Percentiles rank a stretch among this genome's conserved stretches.
Conservation (phyloP, 2,113 vertebrate species). For the Malurus cyaneus region DNA sequence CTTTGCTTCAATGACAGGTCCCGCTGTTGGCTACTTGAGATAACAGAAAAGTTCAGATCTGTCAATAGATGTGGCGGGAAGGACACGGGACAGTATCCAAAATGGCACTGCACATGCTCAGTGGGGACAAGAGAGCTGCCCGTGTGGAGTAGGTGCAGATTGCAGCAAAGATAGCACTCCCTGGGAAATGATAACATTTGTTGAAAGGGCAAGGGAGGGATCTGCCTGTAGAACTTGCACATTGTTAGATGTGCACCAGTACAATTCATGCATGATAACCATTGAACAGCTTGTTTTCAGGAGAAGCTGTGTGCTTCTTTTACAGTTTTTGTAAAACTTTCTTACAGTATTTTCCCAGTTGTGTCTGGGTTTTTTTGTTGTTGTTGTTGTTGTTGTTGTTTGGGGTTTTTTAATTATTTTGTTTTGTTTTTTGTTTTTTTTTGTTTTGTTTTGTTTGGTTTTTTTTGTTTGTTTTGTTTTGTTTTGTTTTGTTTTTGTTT, state of each 20-base stretch:
- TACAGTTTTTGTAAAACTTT: neutral
- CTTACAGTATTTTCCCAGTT: neutral
- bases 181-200: conserved; percentile 25
- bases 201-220: conserved; percentile 30
- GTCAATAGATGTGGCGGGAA: neutral
- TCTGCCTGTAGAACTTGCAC: neutral
- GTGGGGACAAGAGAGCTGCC: neutral
- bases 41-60: conserved; percentile 49
- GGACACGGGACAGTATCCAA: neutral
- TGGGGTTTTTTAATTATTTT: too few relatives aligned
- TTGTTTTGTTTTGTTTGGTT: too few relatives aligned
- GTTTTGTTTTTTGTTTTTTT: neutral
- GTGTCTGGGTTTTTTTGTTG: neutral
- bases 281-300: neutral
- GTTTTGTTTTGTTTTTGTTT: neutral
- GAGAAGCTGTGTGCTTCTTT: neutral
- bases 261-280: neutral
- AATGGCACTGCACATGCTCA: conserved; percentile 29
- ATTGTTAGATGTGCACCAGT: neutral
- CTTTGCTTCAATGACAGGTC: conserved; percentile 41
- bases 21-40: conserved; percentile 61
- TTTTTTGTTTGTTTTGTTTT: neutral
- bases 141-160: neutral
- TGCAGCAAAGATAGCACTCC: neutral
- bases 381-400: neutral